These are phyloP conservation scores for Rhimphoctona megacephalus DNA, from an alignment of 2,888 invertebrate species.

Conservation along the genomic window DNA sequence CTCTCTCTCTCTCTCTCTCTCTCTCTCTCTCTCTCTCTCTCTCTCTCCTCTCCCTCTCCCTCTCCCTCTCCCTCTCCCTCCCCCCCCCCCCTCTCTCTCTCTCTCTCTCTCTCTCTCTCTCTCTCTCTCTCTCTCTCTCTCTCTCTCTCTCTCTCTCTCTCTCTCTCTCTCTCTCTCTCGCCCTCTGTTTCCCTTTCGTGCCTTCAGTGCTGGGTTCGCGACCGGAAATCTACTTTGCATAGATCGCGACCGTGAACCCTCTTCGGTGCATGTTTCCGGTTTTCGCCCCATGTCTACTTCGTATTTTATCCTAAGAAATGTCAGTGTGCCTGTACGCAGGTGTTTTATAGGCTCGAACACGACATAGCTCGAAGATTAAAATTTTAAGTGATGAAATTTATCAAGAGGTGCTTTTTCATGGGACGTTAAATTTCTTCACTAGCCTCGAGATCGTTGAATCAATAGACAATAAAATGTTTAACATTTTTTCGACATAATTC, in stretches of 20 bases:
- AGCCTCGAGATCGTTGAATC: neutral
- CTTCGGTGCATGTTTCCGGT: constrained; percentile 63
- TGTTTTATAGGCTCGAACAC: neutral
- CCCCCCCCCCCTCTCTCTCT: no score
- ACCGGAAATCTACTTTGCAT: constrained; percentile 72
- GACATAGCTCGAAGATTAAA: neutral
- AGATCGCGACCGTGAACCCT: constrained; percentile 73
- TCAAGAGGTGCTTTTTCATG: neutral
- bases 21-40: constrained; percentile 18
- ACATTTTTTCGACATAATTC: no score
- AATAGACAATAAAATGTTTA: neutral
- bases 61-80: constrained; percentile 17
- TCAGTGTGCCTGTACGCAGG: constrained; percentile 2
- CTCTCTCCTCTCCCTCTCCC: no score
- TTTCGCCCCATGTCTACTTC: constrained; percentile 21
- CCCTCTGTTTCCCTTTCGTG: constrained; percentile 15
- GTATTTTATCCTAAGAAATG: constrained; percentile 41
- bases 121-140: constrained; percentile 14
- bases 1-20: constrained; percentile 7
- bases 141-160: constrained; percentile 9
- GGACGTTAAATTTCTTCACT: neutral
- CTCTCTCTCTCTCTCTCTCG: constrained; percentile 1
- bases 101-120: constrained; percentile 18
- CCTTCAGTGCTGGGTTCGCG: constrained; percentile 5
- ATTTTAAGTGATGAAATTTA: neutral